Evolutionary conservation across 1,140 invertebrate species (phyloP), one percentile per base, ranked within the genome.

Genomic region (Drosophila pandora): DNA sequence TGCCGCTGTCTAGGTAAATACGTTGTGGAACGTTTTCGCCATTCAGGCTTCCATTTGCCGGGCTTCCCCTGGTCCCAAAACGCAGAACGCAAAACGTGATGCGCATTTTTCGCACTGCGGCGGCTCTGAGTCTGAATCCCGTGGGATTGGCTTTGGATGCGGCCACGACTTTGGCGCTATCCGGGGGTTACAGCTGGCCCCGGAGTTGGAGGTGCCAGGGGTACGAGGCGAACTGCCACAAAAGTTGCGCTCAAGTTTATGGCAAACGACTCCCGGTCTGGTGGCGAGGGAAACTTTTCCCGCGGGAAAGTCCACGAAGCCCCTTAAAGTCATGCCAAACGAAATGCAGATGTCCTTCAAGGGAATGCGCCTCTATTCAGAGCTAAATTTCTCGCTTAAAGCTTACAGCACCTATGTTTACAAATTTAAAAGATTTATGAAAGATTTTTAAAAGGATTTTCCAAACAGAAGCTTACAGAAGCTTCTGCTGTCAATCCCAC

Each of bases 31-130:
- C 72, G 77, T 77, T 77, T 76, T 48, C 32, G 47, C 50, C 34
- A 62, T 72, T 61, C 64, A 10, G 37, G 53, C 43, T 58, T 37
- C 21, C 30, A 39, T 60, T 50, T 52, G n/a, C 48, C 43, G 8
- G 9, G 21, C 9, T 23, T 13, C 21, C 21, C 43, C 50, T 32
- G 48, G 32, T 87, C 82, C 59, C 67, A 54, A 71, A 83, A 78
- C 82, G 50, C 55, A 85, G 45, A 88, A 88, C 83, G 83, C 53
- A 82, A 41, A 79, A 87, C 83, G 82, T 87, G 83, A 88, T 88
- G 82, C 83, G 82, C 82, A 87, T 87, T 88, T 87, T 83, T 83
- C 79, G 83, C 79, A 87, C 52, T 88, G 81, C 82, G 72, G 57
- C 57, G 25, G 30, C 55, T 58, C 41, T 54, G 47, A 34, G 52